These are phyloP conservation scores for Caenorhabditis briggsae DNA, from an alignment of 1,140 invertebrate species.

Conservation along the genomic window DNA sequence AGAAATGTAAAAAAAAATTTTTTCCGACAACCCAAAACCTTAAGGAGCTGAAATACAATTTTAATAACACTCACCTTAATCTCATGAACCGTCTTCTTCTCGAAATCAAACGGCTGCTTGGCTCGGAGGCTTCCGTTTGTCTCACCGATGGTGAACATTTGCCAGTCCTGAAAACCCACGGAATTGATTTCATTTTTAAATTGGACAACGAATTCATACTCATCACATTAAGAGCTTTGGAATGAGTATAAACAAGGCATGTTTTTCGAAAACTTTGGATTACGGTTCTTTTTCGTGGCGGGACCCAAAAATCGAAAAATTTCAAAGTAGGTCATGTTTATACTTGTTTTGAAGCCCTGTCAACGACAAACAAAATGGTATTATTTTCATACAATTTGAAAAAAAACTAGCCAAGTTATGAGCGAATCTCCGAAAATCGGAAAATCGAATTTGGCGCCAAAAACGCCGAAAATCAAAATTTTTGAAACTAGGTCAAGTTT, in stretches of 20 bases:
- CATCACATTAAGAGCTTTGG: not conserved
- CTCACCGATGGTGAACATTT: conserved; percentile 47
- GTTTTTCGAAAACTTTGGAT: not conserved
- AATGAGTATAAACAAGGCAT: not conserved
- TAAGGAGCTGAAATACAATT: not conserved
- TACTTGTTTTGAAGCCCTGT: too few species aligned
- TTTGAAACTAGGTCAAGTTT: too few species aligned
- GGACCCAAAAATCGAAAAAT: not conserved
- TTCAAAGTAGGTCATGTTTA: too few species aligned
- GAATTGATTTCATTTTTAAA: not conserved
- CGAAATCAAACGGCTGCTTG: conserved; percentile 60
- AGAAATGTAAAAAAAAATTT: not conserved
- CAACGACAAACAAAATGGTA: too few species aligned
- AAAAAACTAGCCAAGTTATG: too few species aligned
- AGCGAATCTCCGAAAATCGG: too few species aligned
- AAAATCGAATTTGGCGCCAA: too few species aligned
- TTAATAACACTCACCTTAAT: conserved; percentile 14
- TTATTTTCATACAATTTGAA: too few species aligned
- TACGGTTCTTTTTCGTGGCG: conserved; percentile 1
- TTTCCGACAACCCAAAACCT: too few species aligned
- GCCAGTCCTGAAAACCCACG: conserved; percentile 54
- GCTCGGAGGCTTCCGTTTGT: conserved; percentile 43
- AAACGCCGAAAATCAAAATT: too few species aligned
- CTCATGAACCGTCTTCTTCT: conserved; percentile 64
- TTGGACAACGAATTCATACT: not conserved